Evolutionary conservation across 2,797 vertebrate genomes (phyloP), one percentile per base, ranked within the genome.

Genomic region (Pampus argenteus): DNA sequence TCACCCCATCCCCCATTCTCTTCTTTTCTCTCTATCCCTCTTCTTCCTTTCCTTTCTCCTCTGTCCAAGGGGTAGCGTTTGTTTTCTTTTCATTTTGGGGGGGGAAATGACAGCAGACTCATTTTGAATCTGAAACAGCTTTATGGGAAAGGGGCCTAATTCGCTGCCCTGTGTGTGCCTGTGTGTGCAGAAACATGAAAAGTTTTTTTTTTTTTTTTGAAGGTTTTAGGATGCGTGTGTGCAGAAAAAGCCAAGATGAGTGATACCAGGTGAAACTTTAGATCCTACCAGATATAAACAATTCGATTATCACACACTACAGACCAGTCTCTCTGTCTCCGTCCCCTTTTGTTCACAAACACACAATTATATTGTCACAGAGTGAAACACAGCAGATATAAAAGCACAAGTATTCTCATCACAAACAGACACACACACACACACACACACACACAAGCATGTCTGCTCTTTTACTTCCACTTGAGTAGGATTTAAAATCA

Each of bases 11-110:
- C 9, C 18, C 47, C 34, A 36, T 36, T 47, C 25, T 49, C 48
- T 59, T 48, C 38, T n/a, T 48, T 34, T 61, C 28, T 57, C n/a
- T 61, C 42, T 31, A 1, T 55, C 45, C 49, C 34, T 34, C 11
- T 38, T 54, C 55, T 60, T 70, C 49, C 60, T 71, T 60, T 70
- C 49, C 60, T 71, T 70, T 42, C n/a, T 36, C 29, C 9, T 36
- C 44, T 55, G 60, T 79, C 71, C 42, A 4, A 44, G 57, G 66
- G 70, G 61, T 44, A 22, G 42, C 55, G 48, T 61, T 44, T 90
- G 81, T 88, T 88, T 86, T 84, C 82, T 86, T 90, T 90, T 88
- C 81, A 88, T 89, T 85, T 86, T 58, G 36, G 26, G 44, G 59
- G 42, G 71, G 83, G 87, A 86, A 86, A 88, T 89, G 81, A 83